phyloP scores from a whole-genome alignment of 2,113 vertebrate genomes.

The Galeopterus variegatus region DNA sequence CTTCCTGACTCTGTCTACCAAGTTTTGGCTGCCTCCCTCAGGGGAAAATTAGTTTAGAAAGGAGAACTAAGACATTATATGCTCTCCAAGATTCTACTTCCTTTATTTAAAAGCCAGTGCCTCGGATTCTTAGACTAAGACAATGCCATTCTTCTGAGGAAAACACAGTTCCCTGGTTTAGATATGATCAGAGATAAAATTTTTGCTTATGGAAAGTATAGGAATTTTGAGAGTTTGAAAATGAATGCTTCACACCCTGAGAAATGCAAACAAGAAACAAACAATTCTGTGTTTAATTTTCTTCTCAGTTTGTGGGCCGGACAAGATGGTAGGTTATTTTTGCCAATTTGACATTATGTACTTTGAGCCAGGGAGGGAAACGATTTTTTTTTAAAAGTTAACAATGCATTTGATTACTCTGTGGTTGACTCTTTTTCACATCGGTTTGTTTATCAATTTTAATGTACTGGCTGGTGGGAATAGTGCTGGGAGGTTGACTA shows the following conservation, averaged over 20 bases:
- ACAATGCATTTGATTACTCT: slow-evolving; percentile 74
- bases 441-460: slow-evolving; percentile 67
- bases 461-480: neutral
- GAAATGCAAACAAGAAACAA: slow-evolving; percentile 78
- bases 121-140: neutral
- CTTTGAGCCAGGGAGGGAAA: slow-evolving; percentile 66
- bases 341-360: slow-evolving; percentile 74
- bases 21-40: neutral
- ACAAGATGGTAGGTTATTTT: slow-evolving; percentile 71
- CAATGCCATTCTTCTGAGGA: neutral
- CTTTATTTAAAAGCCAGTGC: neutral
- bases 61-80: neutral
- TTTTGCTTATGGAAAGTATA: slow-evolving; percentile 58
- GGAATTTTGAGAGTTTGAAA: slow-evolving; percentile 60
- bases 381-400: neutral
- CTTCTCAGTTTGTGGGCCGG: slow-evolving; percentile 69
- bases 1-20: neutral
- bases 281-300: slow-evolving; percentile 80
- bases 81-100: neutral
- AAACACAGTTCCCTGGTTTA: slow-evolving; percentile 8
- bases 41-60: neutral
- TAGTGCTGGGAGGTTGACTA: neutral
- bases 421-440: slow-evolving; percentile 37
- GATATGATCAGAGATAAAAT: neutral
- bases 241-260: slow-evolving; percentile 71